Base-by-base conservation (phyloP, 2,113 vertebrate genomes). In the Calyptomena viridis region DNA sequence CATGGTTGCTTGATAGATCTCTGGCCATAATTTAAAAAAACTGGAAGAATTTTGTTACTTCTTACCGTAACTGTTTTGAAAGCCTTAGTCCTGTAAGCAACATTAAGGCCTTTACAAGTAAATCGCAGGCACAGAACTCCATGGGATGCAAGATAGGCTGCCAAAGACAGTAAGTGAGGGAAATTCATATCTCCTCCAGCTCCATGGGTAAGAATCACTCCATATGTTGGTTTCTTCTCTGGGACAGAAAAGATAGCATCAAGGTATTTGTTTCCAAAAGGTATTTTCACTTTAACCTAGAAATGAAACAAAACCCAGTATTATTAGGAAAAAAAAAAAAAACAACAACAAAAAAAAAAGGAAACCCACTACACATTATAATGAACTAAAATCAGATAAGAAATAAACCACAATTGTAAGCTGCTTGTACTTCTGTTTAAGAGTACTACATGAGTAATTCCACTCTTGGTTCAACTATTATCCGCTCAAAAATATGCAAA, bases 161-260 rank as follows among this genome's bases (percentile, higher is more conserved):
- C 98, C 94, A 99, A 88, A 91, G 98, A 99, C 53, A 98, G 97
- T 56, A 99, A 93, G 16, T 98, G 98, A 90, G 92, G 98, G 92
- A 98, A 98, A 97, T 99, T 98, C 99, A 99, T 99, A 91, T 99
- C 98, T 95, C 99, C 99, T 49, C 99, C 99, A 13, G 99, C 98
- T 64, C 99, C 99, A 44, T 99, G 99, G 14, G 98, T 99, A 53
- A 99, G 98, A 71, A 99, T 96, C 25, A 99, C 96, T 30, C 98
- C 98, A 1, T 98, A 97, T 8, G 77, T 93, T 49, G 96, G 37
- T 39, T 74, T 96, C 83, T 96, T 95, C 69, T 95, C 87, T 52
- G 99, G 99, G 59, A 98, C 81, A 59, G 98, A 98, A 93, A 99
- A 90, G n/a, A 97, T 80, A 5, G 98, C 99, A 85, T 99, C 98